Conservation (phyloP, 2,113 vertebrate genomes). For the Galemys pyrenaicus region DNA sequence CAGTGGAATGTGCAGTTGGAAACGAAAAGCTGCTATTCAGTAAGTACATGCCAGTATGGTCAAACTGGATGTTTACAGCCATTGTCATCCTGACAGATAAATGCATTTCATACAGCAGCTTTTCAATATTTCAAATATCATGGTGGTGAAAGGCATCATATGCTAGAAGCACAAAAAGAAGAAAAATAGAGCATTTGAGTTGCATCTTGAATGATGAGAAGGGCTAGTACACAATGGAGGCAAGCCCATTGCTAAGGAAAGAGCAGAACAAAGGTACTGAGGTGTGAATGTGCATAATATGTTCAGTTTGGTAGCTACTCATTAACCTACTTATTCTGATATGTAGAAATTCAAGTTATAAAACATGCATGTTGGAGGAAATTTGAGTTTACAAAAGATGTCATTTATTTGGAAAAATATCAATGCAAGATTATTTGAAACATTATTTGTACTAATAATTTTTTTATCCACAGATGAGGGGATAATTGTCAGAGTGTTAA, state of each 20-base stretch:
- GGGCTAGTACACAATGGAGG: not conserved
- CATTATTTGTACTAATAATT: not conserved
- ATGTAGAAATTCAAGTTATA: not conserved
- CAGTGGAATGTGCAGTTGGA: not conserved
- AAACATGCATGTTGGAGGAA: not conserved
- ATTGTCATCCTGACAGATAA: not conserved
- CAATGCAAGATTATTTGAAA: not conserved
- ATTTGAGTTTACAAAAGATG: not conserved
- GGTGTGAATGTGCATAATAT: not conserved
- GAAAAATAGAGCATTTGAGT: not conserved
- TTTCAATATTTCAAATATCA: not conserved
- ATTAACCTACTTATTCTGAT: no score
- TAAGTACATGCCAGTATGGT: no score
- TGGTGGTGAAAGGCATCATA: not conserved
- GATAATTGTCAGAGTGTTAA: not conserved
- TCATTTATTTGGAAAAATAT: not conserved
- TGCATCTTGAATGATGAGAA: not conserved
- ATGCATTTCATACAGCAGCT: accelerated
- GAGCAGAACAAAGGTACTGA: not conserved
- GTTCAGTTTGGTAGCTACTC: not conserved
- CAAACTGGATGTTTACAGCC: not conserved
- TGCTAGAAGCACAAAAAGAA: not conserved
- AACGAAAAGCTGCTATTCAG: not conserved
- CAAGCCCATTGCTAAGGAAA: not conserved
- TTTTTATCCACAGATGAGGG: conserved; percentile 18